Percentiles rank a stretch among this genome's conserved stretches.
These are phyloP conservation scores for Mystacornis crossleyi DNA, from an alignment of 2,113 vertebrate genomes.

Conservation along the genomic window DNA sequence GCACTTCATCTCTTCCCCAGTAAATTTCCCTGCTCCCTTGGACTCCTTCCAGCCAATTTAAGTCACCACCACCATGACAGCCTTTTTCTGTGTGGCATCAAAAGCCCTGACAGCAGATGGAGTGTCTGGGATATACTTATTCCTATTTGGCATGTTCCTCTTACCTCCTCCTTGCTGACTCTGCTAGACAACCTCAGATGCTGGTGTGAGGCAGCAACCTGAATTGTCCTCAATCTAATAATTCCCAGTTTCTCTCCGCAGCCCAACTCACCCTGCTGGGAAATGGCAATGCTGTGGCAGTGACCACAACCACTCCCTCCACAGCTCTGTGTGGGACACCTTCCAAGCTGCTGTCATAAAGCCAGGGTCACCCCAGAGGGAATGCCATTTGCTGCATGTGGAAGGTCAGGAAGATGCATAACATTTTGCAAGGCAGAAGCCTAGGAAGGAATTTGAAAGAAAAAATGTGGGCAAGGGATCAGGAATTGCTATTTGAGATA, in stretches of 20 bases:
- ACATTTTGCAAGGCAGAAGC: not conserved
- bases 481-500: not conserved
- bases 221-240: not conserved
- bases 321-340: rapidly evolving
- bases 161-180: not conserved
- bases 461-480: not conserved
- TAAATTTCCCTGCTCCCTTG: not conserved
- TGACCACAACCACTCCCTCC: not conserved
- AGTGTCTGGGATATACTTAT: not conserved
- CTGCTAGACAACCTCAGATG: not conserved
- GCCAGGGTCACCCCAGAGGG: rapidly evolving
- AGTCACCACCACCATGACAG: not conserved
- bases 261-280: not conserved
- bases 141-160: not conserved
- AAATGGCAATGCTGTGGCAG: not conserved
- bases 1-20: not conserved
- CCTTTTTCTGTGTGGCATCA: not conserved
- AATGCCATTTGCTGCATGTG: not conserved
- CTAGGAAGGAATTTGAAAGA: not conserved
- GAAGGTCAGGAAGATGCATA: not conserved
- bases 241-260: not conserved
- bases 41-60: not conserved
- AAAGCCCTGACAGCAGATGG: not conserved
- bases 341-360: not conserved
- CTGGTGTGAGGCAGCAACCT: not conserved